Evolutionary conservation across 2,113 vertebrate genomes (phyloP), one percentile per base, ranked within the genome.

Genomic region (Catharus minimus): DNA sequence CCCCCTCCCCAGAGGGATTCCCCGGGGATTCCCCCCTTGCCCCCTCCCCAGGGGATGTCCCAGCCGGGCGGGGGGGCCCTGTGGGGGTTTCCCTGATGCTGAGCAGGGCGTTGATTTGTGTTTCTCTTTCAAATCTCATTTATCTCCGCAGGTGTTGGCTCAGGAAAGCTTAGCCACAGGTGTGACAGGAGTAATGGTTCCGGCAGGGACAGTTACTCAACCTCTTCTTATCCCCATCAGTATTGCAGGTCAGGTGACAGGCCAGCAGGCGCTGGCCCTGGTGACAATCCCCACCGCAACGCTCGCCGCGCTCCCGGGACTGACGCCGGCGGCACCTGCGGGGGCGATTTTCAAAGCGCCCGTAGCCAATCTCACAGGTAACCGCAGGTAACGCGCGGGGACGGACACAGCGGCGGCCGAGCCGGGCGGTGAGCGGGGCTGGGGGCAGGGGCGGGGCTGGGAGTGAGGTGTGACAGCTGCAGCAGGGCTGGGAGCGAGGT

Each of bases 111-210:
- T 97, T 98, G 97, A 98, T 98, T 96, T 93, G 68, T 95, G 97
- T 97, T 75, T 97, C 97, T 98, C 96, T 96, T 97, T 98, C 90
- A 97, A 97, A 97, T 98, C 97, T 98, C 90, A 97, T 98, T 98
- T 97, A 76, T 97, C 97, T 97, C 96, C 97, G 85, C 96, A 99
- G 99, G 98, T 99, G 97, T 98, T 99, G 98, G 98, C 99, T 97
- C 99, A 99, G 98, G 99, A 99, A 94, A 98, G 98, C 96, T 97
- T 99, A 98, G 98, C 99, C 95, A 98, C 99, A 94, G 98, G 99
- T 98, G 98, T 99, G 99, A 99, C 99, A 58, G 98, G 99, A 87
- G 98, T 99, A 98, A 98, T 99, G 98, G 98, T 99, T 94, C 99
- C 98, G 93, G 98, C 98, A 65, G 98, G 99, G 88, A 98, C 99